Base-by-base conservation (phyloP, 2,888 invertebrate genomes). In the Neuroscelio doddi region DNA sequence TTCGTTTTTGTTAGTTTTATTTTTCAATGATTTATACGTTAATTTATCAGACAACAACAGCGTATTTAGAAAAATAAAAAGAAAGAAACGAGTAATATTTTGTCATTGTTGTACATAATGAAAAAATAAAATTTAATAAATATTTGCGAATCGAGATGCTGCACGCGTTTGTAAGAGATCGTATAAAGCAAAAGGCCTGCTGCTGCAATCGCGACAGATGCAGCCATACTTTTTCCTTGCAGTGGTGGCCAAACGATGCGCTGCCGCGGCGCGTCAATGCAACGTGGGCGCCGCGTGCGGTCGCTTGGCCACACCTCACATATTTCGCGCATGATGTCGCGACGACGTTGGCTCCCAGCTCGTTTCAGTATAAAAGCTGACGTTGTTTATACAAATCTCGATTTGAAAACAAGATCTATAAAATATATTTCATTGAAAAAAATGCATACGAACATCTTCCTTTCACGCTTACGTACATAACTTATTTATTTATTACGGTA, bases 321-420 rank as follows among this genome's bases (percentile, higher is more conserved):
- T 81, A 80, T 80, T 81, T 81, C 77, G 78, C 78, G 78, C 79
- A 76, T 79, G 78, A 81, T 80, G 77, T 72, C 79, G 79, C 74
- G 74, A 74, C 72, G 72, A 72, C 75, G 74, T 76, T 73, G 75
- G 70, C 76, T 75, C 74, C 56, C 59, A 50, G 61, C 44, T 53
- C 53, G 50, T 61, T 57, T 53, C 64, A 46, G 49, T 46, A 52
- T 51, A 64, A 56, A 49, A 50, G 53, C 49, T 41, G 9, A 29
- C 36, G 45, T 34, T 45, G 34, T 52, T 56, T 36, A 45, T 30
- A 34, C 49, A 55, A 27, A 39, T 38, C 26, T 53, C 30, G 30
- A 15, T 32, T 30, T 24, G 9, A 41, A 12, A 41, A 41, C n/a
- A n/a, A n/a, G n/a, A n/a, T n/a, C n/a, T n/a, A n/a, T n/a, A n/a